Conservation (phyloP, 2,797 vertebrate genomes). For the Kryptolebias ocellatus region DNA sequence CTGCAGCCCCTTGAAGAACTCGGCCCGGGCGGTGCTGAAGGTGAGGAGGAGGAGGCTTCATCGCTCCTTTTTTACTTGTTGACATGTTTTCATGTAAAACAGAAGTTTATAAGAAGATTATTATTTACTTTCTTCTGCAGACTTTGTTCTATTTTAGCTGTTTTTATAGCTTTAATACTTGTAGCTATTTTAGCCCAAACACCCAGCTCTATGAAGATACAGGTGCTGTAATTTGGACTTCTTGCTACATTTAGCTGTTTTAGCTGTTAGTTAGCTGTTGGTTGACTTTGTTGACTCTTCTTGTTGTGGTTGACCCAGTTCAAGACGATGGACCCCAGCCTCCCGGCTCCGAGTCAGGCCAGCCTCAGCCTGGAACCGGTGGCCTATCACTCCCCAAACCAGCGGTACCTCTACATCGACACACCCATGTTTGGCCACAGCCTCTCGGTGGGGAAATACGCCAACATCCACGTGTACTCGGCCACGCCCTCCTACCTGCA, state of each 20-base stretch:
- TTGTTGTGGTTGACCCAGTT: conserved; percentile 77
- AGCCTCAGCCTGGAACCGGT: conserved; percentile 70
- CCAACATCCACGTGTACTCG: conserved; percentile 82
- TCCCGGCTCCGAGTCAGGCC: conserved; percentile 83
- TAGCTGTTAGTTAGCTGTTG: too few species aligned
- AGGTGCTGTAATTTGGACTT: too few species aligned
- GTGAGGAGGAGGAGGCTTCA: conserved; percentile 62
- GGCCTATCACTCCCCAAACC: conserved; percentile 86
- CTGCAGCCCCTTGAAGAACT: conserved; percentile 76
- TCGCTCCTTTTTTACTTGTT: too few species aligned
- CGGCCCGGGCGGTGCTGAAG: conserved; percentile 66
- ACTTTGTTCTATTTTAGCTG: too few species aligned
- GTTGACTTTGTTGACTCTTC: not conserved
- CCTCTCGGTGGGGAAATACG: conserved; percentile 75
- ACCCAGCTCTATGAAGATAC: too few species aligned
- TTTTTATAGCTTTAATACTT: too few species aligned
- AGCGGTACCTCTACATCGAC: conserved; percentile 90
- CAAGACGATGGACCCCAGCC: conserved; percentile 74
- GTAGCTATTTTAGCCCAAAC: too few species aligned
- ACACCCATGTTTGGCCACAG: conserved; percentile 70
- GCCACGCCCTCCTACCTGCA: conserved; percentile 77
- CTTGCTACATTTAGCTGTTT: too few species aligned
- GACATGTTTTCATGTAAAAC: too few species aligned
- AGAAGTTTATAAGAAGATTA: too few species aligned
- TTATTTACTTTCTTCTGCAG: too few species aligned